Evolutionary conservation across 2,888 invertebrate genomes (phyloP), one percentile per base, ranked within the genome.

Genomic region (Gastracanthus pulcherrimus): DNA sequence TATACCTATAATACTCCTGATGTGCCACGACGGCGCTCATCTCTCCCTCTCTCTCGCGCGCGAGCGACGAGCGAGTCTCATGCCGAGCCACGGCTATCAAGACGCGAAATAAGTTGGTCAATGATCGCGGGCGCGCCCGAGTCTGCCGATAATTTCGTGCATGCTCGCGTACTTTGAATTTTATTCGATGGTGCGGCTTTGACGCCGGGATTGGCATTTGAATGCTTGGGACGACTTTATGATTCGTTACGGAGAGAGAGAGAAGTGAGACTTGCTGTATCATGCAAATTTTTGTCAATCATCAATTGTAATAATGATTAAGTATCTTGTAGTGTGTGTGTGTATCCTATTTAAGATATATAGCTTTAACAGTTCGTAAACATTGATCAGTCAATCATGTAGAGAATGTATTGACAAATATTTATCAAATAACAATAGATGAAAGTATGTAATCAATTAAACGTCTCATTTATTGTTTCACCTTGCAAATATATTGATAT

Each of bases 11-110:
- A n/a, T 31, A 29, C 23, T 45, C n/a, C 29, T 29, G 6, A 7
- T 26, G 31, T n/a, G n/a, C n/a, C n/a, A n/a, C n/a, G n/a, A 2
- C 34, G 62, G 19, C 16, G 19, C 0, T 16, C 26, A 66, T 66
- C 62, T n/a, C 31, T 19, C 16, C 9, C 3, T 34, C 19, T 7
- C 7, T 66, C 26, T 66, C 26, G 16, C 38, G 41, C 16, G 31
- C 58, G 26, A 72, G 67, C 51, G 26, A 60, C n/a, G 48, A 51
- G 41, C 13, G 38, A 69, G 16, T 29, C n/a, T n/a, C n/a, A n/a
- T n/a, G n/a, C n/a, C n/a, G n/a, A n/a, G n/a, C n/a, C n/a, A n/a
- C 60, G 34, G 60, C 60, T 41, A 66, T 41, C 66, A 34, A 66
- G 29, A 11, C 4, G 9, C 66, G 36, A 62, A 62, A 62, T 36